Base-by-base conservation (phyloP, 2,113 vertebrate species). In the Picathartes gymnocephalus region DNA sequence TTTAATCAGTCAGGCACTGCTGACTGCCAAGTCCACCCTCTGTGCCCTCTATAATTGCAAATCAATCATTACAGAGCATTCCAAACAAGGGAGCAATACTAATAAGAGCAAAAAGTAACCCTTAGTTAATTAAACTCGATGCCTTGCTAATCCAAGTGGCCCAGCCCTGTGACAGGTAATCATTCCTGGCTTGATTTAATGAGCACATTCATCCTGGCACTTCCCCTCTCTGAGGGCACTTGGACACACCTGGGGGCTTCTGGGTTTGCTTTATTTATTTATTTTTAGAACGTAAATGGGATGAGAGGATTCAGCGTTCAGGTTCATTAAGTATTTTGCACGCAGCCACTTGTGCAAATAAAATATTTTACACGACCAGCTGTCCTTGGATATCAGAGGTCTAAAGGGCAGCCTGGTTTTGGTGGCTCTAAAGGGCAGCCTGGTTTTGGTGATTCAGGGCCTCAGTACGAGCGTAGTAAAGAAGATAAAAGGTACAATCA, bases 21-120 rank as follows among this genome's bases (percentile, higher is more conserved):
- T 35, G 80, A 88, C 81, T 40, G 85, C 51, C 72, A 83, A 53
- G 80, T 33, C 79, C 15, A 40, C 54, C 66, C 39, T 54, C 90
- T 72, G 48, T 83, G 64, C 50, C 79, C 66, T 80, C 88, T 37
- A 0, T 61, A 90, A 87, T 82, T 74, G 50, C 86, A 72, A 96
- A 95, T 93, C 76, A 94, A 90, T 96, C 95, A 88, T 42, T 69
- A 24, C 13, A 77, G 58, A 62, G 31, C 5, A n/a, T 39, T 72
- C 66, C 57, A 58, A 56, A n/a, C 48, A 53, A 69, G 76, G 69
- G 69, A 72, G 90, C 69, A 74, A 79, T 45, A 68, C 53, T 64
- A 90, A 74, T 47, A 81, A 78, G 54, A 69, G 25, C 30, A 54
- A 65, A 53, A 84, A 48, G 8, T 50, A 70, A 85, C 45, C 3